Evolutionary conservation across 2,888 invertebrate species (phyloP).

Genomic region (Odontomyia ornata): DNA sequence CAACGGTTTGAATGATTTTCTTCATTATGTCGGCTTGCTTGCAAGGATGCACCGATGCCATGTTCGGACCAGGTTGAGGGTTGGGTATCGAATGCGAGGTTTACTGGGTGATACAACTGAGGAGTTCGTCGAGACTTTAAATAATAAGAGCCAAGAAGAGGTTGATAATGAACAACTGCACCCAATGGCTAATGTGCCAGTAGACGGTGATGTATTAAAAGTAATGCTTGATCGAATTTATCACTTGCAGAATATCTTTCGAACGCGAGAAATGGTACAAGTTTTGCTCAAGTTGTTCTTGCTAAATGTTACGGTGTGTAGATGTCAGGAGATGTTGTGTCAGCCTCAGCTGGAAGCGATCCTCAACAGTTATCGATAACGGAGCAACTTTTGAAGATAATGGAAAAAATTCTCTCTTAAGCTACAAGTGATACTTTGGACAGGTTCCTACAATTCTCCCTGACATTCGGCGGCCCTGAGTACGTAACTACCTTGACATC

Average conservation of each 20-base stretch:
- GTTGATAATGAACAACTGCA: slow-evolving; percentile 96
- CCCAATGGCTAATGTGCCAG: slow-evolving; percentile 86
- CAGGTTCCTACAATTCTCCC: slow-evolving; percentile 84
- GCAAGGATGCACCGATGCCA: too few relatives aligned
- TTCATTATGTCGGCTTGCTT: too few relatives aligned
- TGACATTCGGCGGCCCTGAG: slow-evolving; percentile 88
- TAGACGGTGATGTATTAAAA: slow-evolving; percentile 77
- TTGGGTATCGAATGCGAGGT: slow-evolving; percentile 97
- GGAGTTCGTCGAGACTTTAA: slow-evolving; percentile 95
- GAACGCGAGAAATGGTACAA: slow-evolving; percentile 85
- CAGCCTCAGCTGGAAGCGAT: slow-evolving; percentile 82
- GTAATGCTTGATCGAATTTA: slow-evolving; percentile 86
- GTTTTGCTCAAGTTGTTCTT: slow-evolving; percentile 90
- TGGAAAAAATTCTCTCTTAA: slow-evolving; percentile 94
- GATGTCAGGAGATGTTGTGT: slow-evolving; percentile 88
- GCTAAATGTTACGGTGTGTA: slow-evolving; percentile 88
- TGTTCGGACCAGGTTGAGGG: slow-evolving; percentile 95
- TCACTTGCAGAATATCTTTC: slow-evolving; percentile 83
- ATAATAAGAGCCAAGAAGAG: slow-evolving; percentile 82
- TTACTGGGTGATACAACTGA: slow-evolving; percentile 98
- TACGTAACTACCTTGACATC: slow-evolving; percentile 85
- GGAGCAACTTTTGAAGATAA: slow-evolving; percentile 92
- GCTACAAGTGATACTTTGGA: too few relatives aligned
- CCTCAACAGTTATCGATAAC: too few relatives aligned
- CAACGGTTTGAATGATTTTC: too few relatives aligned